Evolutionary conservation across 1,140 invertebrate species (phyloP), one percentile per base, ranked within the genome.

Genomic region (Lineus longissimus): DNA sequence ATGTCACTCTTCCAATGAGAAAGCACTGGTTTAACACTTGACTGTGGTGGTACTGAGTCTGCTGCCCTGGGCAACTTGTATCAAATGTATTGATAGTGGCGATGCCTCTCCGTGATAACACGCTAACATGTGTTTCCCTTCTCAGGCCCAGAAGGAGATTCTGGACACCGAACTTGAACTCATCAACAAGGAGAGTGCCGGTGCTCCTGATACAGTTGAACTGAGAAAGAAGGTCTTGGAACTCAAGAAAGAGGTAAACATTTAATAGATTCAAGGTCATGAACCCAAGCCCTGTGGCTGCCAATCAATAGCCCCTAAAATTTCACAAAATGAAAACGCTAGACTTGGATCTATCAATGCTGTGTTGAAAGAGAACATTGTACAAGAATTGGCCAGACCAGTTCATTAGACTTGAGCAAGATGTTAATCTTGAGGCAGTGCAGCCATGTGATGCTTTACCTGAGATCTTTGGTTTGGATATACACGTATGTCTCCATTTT

Each of bases 81-180:
- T n/a, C n/a, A n/a, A n/a, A n/a, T n/a, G 40, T 43, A 19, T 43
- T 19, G 11, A 43, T 43, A 13, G 11, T 19, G 11, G 40, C 40
- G 11, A 43, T 43, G 11, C 40, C 11, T 43, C 40, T 43, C 11
- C 19, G 19, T 19, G 40, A 43, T 43, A 13, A 19, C 11, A 43
- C 11, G 40, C 19, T 43, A 19, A 19, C 19, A 13, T 43, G 40
- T 54, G 40, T 61, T 27, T 59, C 59, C 45, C 58, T 54, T 47
- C 75, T 45, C 86, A 92, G 79, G 84, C 89, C 0, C 88, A 91
- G 76, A 90, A 90, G 73, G 91, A 94, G 75, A 88, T 95, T 45
- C 79, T 95, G 19, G 93, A 95, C 73, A 90, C 90, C 0, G 93
- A 95, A 80, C 78, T 95, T 68, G 93, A 95, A 78, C 83, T 94